Evolutionary conservation across 2,888 invertebrate genomes (phyloP).

Genomic region (Apamea monoglypha): DNA sequence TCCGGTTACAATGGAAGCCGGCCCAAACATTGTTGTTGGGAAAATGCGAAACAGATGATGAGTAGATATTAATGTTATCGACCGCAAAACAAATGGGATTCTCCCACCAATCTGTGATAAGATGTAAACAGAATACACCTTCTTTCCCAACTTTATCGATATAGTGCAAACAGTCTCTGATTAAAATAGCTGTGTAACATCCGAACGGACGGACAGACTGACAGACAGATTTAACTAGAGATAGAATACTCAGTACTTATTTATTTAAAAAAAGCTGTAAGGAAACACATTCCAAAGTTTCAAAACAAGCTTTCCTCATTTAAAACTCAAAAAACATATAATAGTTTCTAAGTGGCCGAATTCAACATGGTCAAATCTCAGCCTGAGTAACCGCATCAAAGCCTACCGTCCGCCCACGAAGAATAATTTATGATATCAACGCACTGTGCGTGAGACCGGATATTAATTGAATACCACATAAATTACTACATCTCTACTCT

Average conservation of each 20-base stretch:
- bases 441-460: constrained; percentile 80
- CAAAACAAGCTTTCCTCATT: background rate
- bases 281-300: background rate
- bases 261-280: no score
- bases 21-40: no score
- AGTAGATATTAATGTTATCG: background rate
- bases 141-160: background rate
- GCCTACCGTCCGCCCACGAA: constrained; percentile 74
- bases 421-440: constrained; percentile 80
- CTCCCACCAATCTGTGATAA: background rate
- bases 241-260: background rate
- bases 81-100: background rate
- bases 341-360: constrained; percentile 7
- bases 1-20: no score
- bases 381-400: constrained; percentile 77
- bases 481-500: constrained; percentile 68
- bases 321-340: constrained; percentile 1
- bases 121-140: background rate
- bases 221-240: background rate
- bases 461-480: constrained; percentile 83
- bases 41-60: no score
- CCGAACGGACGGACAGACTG: no score
- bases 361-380: constrained; percentile 48
- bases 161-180: background rate
- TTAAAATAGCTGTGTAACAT: background rate